Base-by-base conservation (phyloP, 2,888 invertebrate species). In the Rotaria socialis region DNA sequence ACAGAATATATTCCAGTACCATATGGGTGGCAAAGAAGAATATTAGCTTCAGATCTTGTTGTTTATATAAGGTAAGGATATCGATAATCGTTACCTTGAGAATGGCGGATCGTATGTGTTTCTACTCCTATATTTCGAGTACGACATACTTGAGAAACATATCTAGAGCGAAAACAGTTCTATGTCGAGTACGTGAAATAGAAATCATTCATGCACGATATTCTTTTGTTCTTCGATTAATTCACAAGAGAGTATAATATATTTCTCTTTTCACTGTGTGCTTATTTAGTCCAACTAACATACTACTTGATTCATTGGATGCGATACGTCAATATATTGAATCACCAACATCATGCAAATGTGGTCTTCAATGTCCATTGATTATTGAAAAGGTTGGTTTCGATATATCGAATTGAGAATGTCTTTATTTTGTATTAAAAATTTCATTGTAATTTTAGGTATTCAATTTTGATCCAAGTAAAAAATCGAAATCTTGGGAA, bases 361-460 rank as follows among this genome's bases (percentile, higher is more conserved):
- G 97, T 93, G 97, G 97, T 89, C 94, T 97, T 91, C 96, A 96
- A 91, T 97, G 97, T 92, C 97, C 96, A 89, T 93, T 97, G 89
- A 94, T 95, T 91, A 94, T 96, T 90, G 96, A 96, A 91, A 94
- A 94, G 90, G 94, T 95, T 90, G 4, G 80, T 80, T 67, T 67
- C 10, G 11, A 60, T 10, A 14, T 56, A 56, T 50, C 14, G 50
- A 50, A 50, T 11, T 50, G 10, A 50, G 8, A 8, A 50, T 50
- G 50, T 50, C 50, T 50, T 11, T 50, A 22, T 56, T 16, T 24
- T 35, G 35, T 2, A 35, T 35, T 35, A 35, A 35, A 35, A 35
- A 35, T 2, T 35, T 35, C 35, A 35, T 35, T 35, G 35, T 16
- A 6, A 56, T 56, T 24, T 56, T 22, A 80, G 80, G 80, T 80